Evolutionary conservation across 2,797 vertebrate genomes (phyloP).

Genomic region (Falco rusticolus): DNA sequence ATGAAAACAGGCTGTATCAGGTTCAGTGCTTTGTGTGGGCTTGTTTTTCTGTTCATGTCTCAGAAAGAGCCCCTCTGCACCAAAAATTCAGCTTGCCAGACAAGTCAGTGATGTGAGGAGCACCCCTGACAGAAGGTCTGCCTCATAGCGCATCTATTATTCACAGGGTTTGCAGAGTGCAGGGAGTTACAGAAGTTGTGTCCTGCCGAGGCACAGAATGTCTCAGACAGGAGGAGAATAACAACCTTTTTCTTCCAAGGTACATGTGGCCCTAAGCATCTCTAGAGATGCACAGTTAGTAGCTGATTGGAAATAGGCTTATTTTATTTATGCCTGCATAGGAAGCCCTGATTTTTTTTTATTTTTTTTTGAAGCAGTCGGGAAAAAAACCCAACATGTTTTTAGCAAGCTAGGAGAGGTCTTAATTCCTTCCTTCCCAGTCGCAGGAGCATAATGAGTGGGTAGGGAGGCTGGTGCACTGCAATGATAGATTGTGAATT

Average conservation of each 20-base stretch:
- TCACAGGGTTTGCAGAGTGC: neutral
- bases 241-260: neutral
- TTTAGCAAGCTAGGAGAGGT: neutral
- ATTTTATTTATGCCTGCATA: neutral
- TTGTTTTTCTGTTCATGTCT: neutral
- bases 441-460: neutral
- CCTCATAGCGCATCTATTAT: constrained; percentile 15
- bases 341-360: neutral
- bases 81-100: neutral
- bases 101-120: neutral
- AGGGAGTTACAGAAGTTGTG: neutral
- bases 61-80: neutral
- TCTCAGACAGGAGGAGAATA: neutral
- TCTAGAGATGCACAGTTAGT: neutral
- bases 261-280: neutral
- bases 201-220: neutral
- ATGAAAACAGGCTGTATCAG: neutral
- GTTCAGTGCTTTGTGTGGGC: neutral
- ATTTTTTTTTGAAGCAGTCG: neutral
- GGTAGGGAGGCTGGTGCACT: neutral
- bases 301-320: neutral
- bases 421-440: neutral
- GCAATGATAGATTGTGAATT: neutral
- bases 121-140: neutral
- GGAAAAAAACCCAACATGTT: neutral